phyloP scores from a whole-genome alignment of 2,797 vertebrate species.

The Acipenser oxyrinchus region DNA sequence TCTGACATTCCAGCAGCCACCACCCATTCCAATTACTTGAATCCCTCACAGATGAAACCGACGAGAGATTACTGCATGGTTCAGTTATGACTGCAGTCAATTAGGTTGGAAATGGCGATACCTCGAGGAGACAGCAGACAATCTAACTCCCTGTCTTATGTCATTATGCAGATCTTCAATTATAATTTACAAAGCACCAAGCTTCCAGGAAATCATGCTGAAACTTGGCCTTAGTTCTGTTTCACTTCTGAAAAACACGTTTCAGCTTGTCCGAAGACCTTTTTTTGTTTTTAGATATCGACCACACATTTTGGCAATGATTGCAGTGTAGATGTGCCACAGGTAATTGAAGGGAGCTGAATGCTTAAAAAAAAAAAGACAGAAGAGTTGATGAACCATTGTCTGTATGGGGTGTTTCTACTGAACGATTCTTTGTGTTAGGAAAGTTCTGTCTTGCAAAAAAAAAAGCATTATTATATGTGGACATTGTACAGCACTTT shows the following conservation, averaged over 20 bases:
- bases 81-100: conserved; percentile 40
- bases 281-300: background rate
- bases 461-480: too few relatives aligned
- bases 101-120: conserved; percentile 30
- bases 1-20: conserved; percentile 16
- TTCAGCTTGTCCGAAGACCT: conserved; percentile 32
- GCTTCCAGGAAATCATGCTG: conserved; percentile 37
- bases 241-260: conserved; percentile 52
- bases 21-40: conserved; percentile 16
- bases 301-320: too few relatives aligned
- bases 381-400: too few relatives aligned
- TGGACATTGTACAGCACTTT: too few relatives aligned
- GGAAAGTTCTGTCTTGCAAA: too few relatives aligned
- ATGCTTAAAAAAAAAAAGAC: too few relatives aligned
- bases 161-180: conserved; percentile 38
- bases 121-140: conserved; percentile 27
- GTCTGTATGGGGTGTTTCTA: too few relatives aligned
- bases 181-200: conserved; percentile 33
- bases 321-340: too few relatives aligned
- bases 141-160: conserved; percentile 34
- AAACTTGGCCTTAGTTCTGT: conserved; percentile 35
- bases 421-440: too few relatives aligned
- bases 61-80: conserved; percentile 43
- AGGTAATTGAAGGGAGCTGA: too few relatives aligned
- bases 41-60: conserved; percentile 40